These are phyloP conservation scores for Tribolium castaneum DNA, from an alignment of 1,140 invertebrate species.

Conservation along the genomic window DNA sequence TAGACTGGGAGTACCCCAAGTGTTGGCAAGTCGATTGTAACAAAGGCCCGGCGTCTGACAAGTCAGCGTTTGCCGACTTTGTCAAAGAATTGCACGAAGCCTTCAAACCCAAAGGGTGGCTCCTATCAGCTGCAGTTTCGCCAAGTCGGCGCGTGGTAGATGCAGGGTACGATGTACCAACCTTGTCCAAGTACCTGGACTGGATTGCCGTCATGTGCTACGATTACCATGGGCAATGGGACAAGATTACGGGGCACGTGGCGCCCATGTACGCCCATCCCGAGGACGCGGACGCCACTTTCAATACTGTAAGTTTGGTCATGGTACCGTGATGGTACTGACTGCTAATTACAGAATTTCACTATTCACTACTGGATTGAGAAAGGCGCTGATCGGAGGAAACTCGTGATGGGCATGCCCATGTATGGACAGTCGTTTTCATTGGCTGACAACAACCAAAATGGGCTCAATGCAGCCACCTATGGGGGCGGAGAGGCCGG, in stretches of 20 bases:
- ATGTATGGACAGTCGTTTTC: slow-evolving; percentile 88
- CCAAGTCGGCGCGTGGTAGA: slow-evolving; percentile 68
- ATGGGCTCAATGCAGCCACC: slow-evolving; percentile 75
- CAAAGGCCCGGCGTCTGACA: slow-evolving; percentile 69
- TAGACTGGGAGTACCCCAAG: slow-evolving; percentile 82
- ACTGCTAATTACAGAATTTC: slow-evolving; percentile 71
- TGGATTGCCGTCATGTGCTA: slow-evolving; percentile 94
- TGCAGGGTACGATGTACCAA: slow-evolving; percentile 79
- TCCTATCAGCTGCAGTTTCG: slow-evolving; percentile 71
- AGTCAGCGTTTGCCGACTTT: slow-evolving; percentile 67
- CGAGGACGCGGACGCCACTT: slow-evolving; percentile 78
- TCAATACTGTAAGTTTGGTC: slow-evolving; percentile 74
- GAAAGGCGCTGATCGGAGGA: slow-evolving; percentile 78
- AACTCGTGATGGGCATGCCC: slow-evolving; percentile 85
- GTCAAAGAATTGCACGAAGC: slow-evolving; percentile 68
- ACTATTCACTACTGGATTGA: slow-evolving; percentile 85
- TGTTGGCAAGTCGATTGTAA: slow-evolving; percentile 76
- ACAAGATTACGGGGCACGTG: slow-evolving; percentile 88
- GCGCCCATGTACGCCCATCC: slow-evolving; percentile 83
- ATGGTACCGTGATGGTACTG: background rate
- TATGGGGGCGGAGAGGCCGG: slow-evolving; percentile 83
- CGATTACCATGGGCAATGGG: slow-evolving; percentile 92
- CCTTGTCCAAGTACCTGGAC: slow-evolving; percentile 77
- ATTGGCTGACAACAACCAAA: slow-evolving; percentile 70
- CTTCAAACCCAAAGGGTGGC: slow-evolving; percentile 67